These are phyloP conservation scores for Orthonyx spaldingii DNA, from an alignment of 2,113 vertebrate species.

Conservation along the genomic window DNA sequence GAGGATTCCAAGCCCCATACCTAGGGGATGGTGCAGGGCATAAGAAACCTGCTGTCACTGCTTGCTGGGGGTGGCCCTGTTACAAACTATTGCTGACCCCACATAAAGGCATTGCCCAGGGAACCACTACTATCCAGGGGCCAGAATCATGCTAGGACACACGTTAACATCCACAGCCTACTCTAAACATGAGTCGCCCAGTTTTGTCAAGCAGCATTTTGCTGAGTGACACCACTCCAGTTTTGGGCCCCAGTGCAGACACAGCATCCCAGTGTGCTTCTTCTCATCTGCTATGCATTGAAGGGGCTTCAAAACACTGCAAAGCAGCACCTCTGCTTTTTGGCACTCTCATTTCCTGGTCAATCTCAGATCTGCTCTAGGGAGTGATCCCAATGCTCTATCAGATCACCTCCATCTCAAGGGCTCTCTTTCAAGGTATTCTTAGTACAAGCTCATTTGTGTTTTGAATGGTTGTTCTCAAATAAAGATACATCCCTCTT, in stretches of 20 bases:
- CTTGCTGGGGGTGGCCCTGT: background rate
- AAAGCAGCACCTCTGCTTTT: background rate
- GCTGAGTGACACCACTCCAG: background rate
- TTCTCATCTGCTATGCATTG: background rate
- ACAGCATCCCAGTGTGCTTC: background rate
- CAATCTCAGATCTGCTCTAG: background rate
- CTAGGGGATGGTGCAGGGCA: accelerated
- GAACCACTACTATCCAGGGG: accelerated
- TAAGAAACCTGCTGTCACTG: background rate
- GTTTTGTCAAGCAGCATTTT: accelerated
- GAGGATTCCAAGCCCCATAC: background rate
- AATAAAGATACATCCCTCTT: background rate
- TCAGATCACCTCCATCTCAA: background rate
- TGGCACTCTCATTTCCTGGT: background rate
- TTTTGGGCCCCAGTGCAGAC: background rate
- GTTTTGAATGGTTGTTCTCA: background rate
- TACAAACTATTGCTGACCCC: background rate
- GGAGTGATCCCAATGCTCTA: background rate
- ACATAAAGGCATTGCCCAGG: background rate
- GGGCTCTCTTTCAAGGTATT: background rate
- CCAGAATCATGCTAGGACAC: background rate
- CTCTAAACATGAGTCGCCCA: background rate
- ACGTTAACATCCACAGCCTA: background rate
- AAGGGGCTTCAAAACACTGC: background rate
- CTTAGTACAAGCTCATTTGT: background rate